Conservation (phyloP, 92 coral and sea anemone species). For the Plumapathes pennacea region DNA sequence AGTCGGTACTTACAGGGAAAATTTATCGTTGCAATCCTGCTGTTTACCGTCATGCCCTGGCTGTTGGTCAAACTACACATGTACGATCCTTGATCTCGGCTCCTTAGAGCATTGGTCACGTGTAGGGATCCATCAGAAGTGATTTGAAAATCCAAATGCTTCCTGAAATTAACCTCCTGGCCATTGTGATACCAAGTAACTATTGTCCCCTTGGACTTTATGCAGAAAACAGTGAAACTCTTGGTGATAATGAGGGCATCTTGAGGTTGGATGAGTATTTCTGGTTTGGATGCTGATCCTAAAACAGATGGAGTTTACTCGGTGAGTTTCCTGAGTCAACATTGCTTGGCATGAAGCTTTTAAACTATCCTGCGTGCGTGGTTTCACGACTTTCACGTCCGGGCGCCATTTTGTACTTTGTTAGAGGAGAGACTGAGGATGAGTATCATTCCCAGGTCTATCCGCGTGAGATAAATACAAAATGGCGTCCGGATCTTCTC, state of each 20-base stretch:
- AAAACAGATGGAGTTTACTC: conserved; percentile 2
- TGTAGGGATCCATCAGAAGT: conserved; percentile 70
- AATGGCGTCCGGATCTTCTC: too few relatives aligned
- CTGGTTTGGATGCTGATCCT: conserved; percentile 57
- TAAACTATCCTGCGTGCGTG: too few relatives aligned
- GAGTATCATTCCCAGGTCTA: too few relatives aligned
- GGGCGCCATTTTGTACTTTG: too few relatives aligned
- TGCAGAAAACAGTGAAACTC: conserved; percentile 65
- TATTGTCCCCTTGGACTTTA: conserved; percentile 47
- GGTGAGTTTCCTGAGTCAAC: background rate
- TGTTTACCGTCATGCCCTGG: conserved; percentile 40
- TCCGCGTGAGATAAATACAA: too few relatives aligned
- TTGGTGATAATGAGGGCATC: conserved; percentile 53
- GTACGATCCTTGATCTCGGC: conserved; percentile 70
- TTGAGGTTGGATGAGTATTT: conserved; percentile 55
- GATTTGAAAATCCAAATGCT: conserved; percentile 39
- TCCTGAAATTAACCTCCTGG: conserved; percentile 23
- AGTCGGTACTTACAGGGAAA: conserved; percentile 71
- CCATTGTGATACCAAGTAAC: conserved; percentile 72
- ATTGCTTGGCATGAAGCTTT: too few relatives aligned
- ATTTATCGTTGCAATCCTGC: conserved; percentile 58
- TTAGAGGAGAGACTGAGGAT: too few relatives aligned
- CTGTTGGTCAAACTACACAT: conserved; percentile 60
- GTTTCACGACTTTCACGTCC: too few relatives aligned
- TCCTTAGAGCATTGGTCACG: conserved; percentile 52